Conservation (phyloP, 1,140 invertebrate genomes). For the Eumeta japonica region DNA sequence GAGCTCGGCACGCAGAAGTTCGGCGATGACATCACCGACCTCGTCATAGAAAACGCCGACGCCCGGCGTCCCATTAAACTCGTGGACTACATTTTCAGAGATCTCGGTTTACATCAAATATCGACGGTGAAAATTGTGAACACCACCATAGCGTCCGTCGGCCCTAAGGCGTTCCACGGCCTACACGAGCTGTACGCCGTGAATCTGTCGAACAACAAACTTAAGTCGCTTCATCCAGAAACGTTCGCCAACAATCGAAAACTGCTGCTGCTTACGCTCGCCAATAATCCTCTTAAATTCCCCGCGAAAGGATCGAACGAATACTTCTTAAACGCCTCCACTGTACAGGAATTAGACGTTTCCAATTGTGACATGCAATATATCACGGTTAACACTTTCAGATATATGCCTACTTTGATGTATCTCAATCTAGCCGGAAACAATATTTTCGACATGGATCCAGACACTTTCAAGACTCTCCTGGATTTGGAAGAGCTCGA, state of each 20-base stretch:
- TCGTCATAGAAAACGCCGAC: slow-evolving; percentile 60
- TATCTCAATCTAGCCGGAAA: slow-evolving; percentile 68
- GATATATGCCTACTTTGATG: slow-evolving; percentile 61
- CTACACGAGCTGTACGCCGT: slow-evolving; percentile 64
- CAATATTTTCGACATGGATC: slow-evolving; percentile 61
- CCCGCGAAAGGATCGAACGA: slow-evolving; percentile 44
- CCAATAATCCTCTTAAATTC: slow-evolving; percentile 65
- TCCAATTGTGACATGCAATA: slow-evolving; percentile 65
- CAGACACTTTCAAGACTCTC: slow-evolving; percentile 59
- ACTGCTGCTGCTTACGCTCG: slow-evolving; percentile 64
- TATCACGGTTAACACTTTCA: slow-evolving; percentile 61
- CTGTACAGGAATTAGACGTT: slow-evolving; percentile 66
- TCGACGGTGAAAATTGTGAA: slow-evolving; percentile 61
- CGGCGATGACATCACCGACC: slow-evolving; percentile 59
- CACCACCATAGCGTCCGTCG: slow-evolving; percentile 56
- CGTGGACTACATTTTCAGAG: slow-evolving; percentile 58
- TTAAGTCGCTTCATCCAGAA: slow-evolving; percentile 64
- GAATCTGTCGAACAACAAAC: slow-evolving; percentile 65
- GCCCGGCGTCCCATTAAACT: slow-evolving; percentile 55
- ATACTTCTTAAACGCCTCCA: slow-evolving; percentile 61
- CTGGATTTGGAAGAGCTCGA: slow-evolving; percentile 66
- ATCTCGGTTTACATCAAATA: slow-evolving; percentile 59
- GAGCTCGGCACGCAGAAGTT: slow-evolving; percentile 62
- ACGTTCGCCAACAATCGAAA: slow-evolving; percentile 66
- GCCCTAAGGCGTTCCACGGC: slow-evolving; percentile 64